A percentile compares a stretch with the other conserved stretches of the same genome.
Evolutionary conservation across 2,113 vertebrate genomes (phyloP).

Genomic region (Monarcha castaneiventris): DNA sequence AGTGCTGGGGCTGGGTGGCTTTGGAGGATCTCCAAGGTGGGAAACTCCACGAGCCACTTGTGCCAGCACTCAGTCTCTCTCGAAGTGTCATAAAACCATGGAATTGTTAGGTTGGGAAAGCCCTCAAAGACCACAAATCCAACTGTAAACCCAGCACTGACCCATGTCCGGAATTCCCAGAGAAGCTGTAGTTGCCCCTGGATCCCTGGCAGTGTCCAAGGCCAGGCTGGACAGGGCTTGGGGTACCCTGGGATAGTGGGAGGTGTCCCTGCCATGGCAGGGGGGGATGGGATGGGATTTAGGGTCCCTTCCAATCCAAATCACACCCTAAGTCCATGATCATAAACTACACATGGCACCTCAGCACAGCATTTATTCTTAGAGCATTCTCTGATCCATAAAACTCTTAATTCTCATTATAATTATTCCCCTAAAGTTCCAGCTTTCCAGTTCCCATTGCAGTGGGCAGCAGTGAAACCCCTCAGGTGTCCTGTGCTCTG

Average conservation of each 20-base stretch:
- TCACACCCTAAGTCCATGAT: not conserved
- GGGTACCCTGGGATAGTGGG: accelerated
- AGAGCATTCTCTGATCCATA: not conserved
- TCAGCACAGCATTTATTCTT: accelerated
- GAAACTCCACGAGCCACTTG: not conserved
- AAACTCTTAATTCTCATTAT: not conserved
- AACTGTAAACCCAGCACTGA: not conserved
- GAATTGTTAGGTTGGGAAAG: not conserved
- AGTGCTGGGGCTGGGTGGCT: accelerated
- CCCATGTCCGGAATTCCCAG: not conserved
- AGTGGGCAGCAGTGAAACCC: accelerated
- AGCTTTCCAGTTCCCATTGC: not conserved
- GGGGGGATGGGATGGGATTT: no score
- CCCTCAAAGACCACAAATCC: not conserved
- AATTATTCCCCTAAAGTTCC: not conserved
- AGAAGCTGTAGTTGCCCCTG: not conserved
- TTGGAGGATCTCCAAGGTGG: accelerated
- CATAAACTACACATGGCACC: accelerated
- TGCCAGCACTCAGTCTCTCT: accelerated
- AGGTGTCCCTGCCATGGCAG: not conserved
- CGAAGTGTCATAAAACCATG: accelerated
- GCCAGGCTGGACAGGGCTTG: not conserved
- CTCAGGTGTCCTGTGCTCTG: not conserved
- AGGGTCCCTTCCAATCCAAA: not conserved
- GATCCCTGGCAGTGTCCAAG: not conserved